Evolutionary conservation across 2,113 vertebrate genomes (phyloP).

Genomic region (Pseudopipra pipra): DNA sequence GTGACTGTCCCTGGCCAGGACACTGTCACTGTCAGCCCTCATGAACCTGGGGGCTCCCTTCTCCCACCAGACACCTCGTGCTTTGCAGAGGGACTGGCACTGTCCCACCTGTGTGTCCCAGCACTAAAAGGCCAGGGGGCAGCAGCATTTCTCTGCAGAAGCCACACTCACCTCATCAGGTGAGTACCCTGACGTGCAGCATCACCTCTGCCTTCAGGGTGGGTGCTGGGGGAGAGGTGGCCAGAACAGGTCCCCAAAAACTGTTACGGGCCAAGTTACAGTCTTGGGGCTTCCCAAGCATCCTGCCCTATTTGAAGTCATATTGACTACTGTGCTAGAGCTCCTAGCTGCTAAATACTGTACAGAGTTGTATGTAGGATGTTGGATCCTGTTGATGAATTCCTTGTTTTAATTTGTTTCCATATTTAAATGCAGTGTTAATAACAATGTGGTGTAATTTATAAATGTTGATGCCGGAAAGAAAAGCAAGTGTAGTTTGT

Average conservation of each 20-base stretch:
- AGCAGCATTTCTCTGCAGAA: background rate
- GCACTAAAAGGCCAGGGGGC: background rate
- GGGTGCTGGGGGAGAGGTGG: background rate
- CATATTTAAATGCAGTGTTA: conserved; percentile 49
- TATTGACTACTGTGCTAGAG: conserved; percentile 63
- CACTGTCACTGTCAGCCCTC: background rate
- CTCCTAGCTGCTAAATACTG: conserved; percentile 55
- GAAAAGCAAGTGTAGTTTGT: background rate
- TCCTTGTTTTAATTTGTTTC: conserved; percentile 20
- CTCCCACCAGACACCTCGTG: background rate
- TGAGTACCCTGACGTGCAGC: background rate
- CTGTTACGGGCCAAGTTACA: background rate
- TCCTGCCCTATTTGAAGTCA: conserved; percentile 55
- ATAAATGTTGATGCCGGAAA: conserved; percentile 23
- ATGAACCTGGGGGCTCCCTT: background rate
- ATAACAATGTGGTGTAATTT: conserved; percentile 56
- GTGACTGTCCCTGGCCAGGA: background rate
- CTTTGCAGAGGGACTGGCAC: background rate
- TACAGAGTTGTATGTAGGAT: conserved; percentile 44
- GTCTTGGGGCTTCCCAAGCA: conserved; percentile 59
- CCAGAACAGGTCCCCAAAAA: background rate
- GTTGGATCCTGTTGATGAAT: background rate
- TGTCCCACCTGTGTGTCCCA: rapidly evolving
- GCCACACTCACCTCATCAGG: too few relatives aligned
- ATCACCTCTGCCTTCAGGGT: background rate